Evolutionary conservation across 2,797 vertebrate species (phyloP).

Genomic region (Hafferia zeledoni): DNA sequence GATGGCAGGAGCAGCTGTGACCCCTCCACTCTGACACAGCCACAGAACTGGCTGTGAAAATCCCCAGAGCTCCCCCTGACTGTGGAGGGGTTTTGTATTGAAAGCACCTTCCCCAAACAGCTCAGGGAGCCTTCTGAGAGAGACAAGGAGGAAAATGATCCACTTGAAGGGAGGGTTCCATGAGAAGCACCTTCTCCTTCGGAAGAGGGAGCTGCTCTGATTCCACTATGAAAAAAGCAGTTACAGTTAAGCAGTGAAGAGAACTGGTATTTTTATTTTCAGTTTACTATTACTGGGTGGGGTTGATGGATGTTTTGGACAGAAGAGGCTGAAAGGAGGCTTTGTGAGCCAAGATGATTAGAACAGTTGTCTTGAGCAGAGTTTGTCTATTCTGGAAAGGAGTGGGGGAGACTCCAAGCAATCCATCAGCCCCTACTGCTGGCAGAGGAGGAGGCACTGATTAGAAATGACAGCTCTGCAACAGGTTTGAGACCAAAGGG

Average conservation of each 20-base stretch:
- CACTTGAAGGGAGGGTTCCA: neutral
- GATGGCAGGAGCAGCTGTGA: neutral
- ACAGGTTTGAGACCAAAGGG: neutral
- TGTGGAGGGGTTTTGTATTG: neutral
- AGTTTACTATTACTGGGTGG: neutral
- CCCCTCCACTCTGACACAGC: neutral
- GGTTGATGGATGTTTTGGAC: constrained; percentile 20
- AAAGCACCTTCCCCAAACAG: neutral
- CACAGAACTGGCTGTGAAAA: neutral
- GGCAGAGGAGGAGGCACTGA: neutral
- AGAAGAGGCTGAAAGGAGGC: constrained; percentile 11
- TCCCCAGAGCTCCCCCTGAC: neutral
- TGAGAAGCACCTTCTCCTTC: neutral
- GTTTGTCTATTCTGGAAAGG: neutral
- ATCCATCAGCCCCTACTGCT: neutral
- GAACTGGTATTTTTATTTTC: neutral
- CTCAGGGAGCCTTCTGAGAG: neutral
- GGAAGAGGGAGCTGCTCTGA: neutral
- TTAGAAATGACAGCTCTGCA: neutral
- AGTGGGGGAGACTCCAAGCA: neutral
- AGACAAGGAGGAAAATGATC: neutral
- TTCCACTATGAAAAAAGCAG: neutral
- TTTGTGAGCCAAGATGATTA: constrained; percentile 24
- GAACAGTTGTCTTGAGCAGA: constrained; percentile 16
- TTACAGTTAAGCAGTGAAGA: neutral